phyloP scores from a whole-genome alignment of 2,888 invertebrate genomes.

The Exephanes ischioxanthus region DNA sequence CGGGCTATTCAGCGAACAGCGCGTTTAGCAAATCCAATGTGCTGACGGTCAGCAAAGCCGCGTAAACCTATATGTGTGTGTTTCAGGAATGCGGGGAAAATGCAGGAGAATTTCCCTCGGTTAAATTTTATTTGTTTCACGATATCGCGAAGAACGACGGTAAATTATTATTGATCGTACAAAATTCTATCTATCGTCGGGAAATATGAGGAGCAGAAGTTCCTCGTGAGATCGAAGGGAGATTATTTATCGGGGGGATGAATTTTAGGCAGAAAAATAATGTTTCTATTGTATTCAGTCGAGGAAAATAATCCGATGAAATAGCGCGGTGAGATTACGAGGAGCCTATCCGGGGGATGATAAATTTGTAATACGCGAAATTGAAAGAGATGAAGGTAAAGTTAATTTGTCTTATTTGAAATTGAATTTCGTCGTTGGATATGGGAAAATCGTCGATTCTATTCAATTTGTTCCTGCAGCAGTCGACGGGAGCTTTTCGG shows the following conservation, averaged over 20 bases:
- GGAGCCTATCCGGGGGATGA: neutral
- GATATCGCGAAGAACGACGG: neutral
- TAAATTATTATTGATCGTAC: neutral
- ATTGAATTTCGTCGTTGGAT: slow-evolving; percentile 18
- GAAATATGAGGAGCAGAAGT: neutral
- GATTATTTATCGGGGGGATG: neutral
- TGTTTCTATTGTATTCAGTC: neutral
- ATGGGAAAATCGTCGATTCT: slow-evolving; percentile 17
- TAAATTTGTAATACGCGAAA: slow-evolving; percentile 27
- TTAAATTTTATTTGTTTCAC: neutral
- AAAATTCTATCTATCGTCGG: neutral
- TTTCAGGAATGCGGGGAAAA: slow-evolving; percentile 6
- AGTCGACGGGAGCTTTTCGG: slow-evolving; percentile 11
- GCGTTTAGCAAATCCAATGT: slow-evolving; percentile 43
- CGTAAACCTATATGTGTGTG: neutral
- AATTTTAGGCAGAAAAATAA: neutral
- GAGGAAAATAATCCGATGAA: neutral
- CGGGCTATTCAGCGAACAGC: slow-evolving; percentile 43
- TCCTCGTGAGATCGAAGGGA: neutral
- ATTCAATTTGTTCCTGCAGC: neutral
- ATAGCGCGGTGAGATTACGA: neutral
- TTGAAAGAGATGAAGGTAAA: slow-evolving; percentile 10
- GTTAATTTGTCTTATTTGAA: slow-evolving; percentile 35
- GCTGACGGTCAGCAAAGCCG: slow-evolving; percentile 18
- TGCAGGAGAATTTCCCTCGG: neutral